These are phyloP conservation scores for Lycocerus yunnanus DNA, from an alignment of 2,888 invertebrate species.

Conservation along the genomic window DNA sequence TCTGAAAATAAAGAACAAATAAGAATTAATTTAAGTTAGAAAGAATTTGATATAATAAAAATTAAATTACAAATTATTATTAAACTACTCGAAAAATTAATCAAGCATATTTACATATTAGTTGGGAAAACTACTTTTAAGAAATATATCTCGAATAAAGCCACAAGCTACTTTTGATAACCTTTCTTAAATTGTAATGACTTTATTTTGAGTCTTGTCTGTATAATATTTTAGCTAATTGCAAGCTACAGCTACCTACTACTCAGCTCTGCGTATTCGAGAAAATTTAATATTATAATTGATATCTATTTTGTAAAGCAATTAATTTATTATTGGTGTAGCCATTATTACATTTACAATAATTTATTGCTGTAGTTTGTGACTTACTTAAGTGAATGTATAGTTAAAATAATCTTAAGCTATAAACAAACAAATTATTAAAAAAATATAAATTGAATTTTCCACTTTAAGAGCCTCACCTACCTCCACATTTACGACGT, in stretches of 20 bases:
- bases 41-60: background rate
- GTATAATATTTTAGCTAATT: too few species aligned
- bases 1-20: slow-evolving; percentile 58
- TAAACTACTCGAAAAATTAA: background rate
- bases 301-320: too few species aligned
- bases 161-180: too few species aligned
- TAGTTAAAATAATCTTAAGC: slow-evolving; percentile 31
- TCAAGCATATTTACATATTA: background rate
- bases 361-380: background rate
- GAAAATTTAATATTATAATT: background rate
- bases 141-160: too few species aligned
- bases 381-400: slow-evolving; percentile 33
- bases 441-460: background rate
- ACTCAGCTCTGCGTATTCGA: background rate
- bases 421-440: slow-evolving; percentile 15
- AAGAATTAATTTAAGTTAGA: background rate
- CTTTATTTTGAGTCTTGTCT: too few species aligned
- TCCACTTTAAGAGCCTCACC: background rate
- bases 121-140: background rate
- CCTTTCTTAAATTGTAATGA: too few species aligned
- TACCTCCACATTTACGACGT: too few species aligned
- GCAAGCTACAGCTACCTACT: background rate
- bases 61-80: background rate
- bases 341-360: too few species aligned
- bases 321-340: too few species aligned